phyloP scores from a whole-genome alignment of 2,797 vertebrate species.

The Megaceryle alcyon region DNA sequence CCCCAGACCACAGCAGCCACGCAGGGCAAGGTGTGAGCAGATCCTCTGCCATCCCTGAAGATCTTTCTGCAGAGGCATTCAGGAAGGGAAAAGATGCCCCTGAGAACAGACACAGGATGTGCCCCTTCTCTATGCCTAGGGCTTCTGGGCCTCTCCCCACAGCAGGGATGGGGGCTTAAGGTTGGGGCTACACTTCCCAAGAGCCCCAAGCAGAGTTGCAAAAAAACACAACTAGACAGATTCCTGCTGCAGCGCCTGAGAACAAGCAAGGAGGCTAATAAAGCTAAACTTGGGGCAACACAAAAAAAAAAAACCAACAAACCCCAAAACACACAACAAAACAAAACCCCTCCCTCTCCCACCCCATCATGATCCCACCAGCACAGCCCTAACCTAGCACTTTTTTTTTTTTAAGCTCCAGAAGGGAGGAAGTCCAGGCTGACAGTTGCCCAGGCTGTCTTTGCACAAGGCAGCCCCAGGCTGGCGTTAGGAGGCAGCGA shows the following conservation, averaged over 20 bases:
- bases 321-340: background rate
- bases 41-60: background rate
- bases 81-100: slow-evolving; percentile 9
- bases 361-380: background rate
- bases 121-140: background rate
- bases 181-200: background rate
- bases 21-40: background rate
- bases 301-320: background rate
- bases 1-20: background rate
- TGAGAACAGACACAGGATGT: background rate
- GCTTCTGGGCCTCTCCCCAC: background rate
- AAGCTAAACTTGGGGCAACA: slow-evolving; percentile 42
- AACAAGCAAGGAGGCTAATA: slow-evolving; percentile 8
- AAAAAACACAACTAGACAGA: background rate
- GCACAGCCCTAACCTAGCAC: slow-evolving; percentile 41
- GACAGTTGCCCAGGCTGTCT: background rate
- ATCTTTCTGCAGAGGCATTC: background rate
- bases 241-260: background rate
- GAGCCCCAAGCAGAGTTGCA: background rate
- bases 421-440: background rate
- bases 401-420: background rate
- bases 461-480: background rate
- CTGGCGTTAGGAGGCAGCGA: slow-evolving; percentile 86
- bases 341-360: background rate
- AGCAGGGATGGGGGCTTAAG: background rate